Percentiles rank a stretch among this genome's conserved stretches.
phyloP scores from a whole-genome alignment of 1,140 invertebrate genomes.

The Drosophila repleta region DNA sequence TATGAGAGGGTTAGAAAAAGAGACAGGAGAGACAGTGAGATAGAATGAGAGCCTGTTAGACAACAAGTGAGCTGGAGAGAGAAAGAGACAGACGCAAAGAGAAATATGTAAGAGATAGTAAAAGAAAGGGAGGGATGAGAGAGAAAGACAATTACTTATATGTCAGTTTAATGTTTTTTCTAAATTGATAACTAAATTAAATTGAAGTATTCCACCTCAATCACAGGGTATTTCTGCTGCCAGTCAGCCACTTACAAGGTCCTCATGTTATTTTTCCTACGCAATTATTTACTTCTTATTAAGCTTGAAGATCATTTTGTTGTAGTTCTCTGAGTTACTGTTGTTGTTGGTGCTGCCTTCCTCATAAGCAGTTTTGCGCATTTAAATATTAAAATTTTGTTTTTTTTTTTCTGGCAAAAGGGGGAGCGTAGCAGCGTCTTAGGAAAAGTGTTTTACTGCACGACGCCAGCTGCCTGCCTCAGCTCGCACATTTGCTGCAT shows the following conservation, averaged over 20 bases:
- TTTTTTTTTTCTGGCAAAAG: constrained; percentile 38
- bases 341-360: constrained; percentile 25
- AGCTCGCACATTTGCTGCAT: constrained; percentile 55
- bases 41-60: neutral
- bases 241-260: neutral
- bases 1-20: neutral
- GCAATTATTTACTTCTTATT: constrained; percentile 48
- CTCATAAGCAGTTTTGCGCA: constrained; percentile 67
- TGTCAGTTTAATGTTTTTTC: no score
- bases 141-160: neutral
- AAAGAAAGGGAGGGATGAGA: neutral
- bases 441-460: constrained; percentile 5
- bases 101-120: neutral
- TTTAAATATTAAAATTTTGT: constrained; percentile 74
- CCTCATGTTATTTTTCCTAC: constrained; percentile 36
- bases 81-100: neutral
- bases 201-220: no score
- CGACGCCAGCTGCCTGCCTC: neutral
- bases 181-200: no score
- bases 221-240: neutral
- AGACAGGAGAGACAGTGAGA: neutral
- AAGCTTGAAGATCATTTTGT: constrained; percentile 17
- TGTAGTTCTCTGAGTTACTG: constrained; percentile 16
- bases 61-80: neutral
- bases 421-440: constrained; percentile 32